phyloP scores from a whole-genome alignment of 1,140 invertebrate species.

The Drosophila parabipectinata region DNA sequence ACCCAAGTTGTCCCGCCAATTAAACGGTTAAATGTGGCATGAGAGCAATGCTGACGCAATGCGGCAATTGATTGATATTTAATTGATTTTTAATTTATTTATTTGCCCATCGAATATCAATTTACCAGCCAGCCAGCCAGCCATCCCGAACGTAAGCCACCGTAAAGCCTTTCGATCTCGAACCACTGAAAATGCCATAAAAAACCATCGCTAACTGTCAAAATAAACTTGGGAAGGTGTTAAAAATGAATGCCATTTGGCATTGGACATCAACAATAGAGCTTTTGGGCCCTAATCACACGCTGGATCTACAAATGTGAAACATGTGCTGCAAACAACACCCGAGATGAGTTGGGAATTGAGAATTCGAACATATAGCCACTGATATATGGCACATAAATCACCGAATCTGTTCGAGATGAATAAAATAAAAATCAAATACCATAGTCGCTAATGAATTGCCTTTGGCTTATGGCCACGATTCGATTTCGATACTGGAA shows the following conservation, averaged over 20 bases:
- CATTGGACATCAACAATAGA: constrained; percentile 56
- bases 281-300: constrained; percentile 49
- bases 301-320: constrained; percentile 66
- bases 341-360: constrained; percentile 3
- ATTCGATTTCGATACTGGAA: constrained; percentile 3
- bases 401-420: constrained; percentile 26
- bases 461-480: constrained; percentile 58
- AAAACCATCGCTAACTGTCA: constrained; percentile 42
- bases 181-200: neutral
- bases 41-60: constrained; percentile 23
- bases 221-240: constrained; percentile 58
- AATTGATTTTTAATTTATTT: constrained; percentile 75
- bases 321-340: constrained; percentile 63
- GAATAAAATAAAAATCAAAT: constrained; percentile 35
- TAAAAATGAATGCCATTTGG: constrained; percentile 63
- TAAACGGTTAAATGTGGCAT: constrained; percentile 65
- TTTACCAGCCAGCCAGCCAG: constrained; percentile 25
- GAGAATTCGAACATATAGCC: constrained; percentile 30
- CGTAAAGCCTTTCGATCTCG: constrained; percentile 18
- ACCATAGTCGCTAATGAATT: constrained; percentile 67
- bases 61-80: constrained; percentile 70
- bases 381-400: constrained; percentile 66
- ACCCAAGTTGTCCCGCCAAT: constrained; percentile 33
- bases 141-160: constrained; percentile 20
- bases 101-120: constrained; percentile 69